A percentile compares a stretch with the other conserved stretches of the same genome.
These are phyloP conservation scores for Stigmatopora argus DNA, from an alignment of 2,113 vertebrate species.

Conservation along the genomic window DNA sequence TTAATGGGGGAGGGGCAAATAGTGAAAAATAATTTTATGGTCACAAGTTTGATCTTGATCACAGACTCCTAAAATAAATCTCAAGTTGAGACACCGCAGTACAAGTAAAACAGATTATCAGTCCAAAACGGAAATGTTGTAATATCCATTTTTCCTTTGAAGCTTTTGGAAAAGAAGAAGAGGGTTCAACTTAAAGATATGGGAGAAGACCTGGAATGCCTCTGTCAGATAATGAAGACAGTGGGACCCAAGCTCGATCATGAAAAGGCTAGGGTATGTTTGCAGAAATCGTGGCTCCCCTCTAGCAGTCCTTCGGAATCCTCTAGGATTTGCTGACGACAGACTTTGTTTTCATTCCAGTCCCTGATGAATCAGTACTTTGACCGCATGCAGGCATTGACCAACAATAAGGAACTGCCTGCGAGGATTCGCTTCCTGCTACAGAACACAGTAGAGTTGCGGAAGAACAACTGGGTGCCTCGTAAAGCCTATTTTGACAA, in stretches of 20 bases:
- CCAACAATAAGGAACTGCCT: slow-evolving; percentile 95
- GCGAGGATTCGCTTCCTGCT: slow-evolving; percentile 99
- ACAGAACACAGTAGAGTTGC: slow-evolving; percentile 97
- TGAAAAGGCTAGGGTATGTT: slow-evolving; percentile 88
- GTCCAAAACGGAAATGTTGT: background rate
- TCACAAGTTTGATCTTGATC: too few relatives aligned
- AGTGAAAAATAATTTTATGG: too few relatives aligned
- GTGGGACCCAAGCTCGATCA: slow-evolving; percentile 99
- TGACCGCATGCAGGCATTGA: slow-evolving; percentile 93
- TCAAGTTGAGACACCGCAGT: background rate
- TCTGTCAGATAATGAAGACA: slow-evolving; percentile 99
- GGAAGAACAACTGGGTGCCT: slow-evolving; percentile 91
- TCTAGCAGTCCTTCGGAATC: background rate
- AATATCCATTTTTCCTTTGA: background rate
- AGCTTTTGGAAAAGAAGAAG: slow-evolving; percentile 99
- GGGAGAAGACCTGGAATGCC: slow-evolving; percentile 99
- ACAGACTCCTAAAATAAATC: background rate
- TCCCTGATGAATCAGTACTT: slow-evolving; percentile 99
- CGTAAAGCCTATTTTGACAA: slow-evolving; percentile 99
- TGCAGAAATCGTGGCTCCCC: rapidly evolving
- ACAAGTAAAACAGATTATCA: background rate
- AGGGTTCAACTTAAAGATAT: slow-evolving; percentile 98
- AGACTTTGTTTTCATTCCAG: slow-evolving; percentile 52
- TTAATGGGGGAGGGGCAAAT: too few relatives aligned
- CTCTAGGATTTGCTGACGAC: background rate